These are phyloP conservation scores for Tenthredo amoena DNA, from an alignment of 2,888 invertebrate genomes.

Conservation along the genomic window DNA sequence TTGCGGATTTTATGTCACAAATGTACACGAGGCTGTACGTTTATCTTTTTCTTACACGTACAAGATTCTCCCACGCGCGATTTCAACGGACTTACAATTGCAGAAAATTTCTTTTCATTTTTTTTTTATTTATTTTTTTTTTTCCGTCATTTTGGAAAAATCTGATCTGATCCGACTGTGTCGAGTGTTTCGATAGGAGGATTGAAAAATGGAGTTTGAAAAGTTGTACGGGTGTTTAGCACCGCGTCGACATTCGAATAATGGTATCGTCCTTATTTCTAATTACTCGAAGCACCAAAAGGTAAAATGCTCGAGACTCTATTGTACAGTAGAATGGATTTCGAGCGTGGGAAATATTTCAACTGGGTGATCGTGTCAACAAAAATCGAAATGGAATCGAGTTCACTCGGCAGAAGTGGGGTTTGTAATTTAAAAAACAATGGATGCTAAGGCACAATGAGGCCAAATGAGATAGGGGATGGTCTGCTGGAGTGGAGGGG, in stretches of 20 bases:
- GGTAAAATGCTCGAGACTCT: conserved; percentile 21
- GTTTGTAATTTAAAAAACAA: conserved; percentile 77
- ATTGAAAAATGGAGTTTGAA: neutral
- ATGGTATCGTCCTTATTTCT: conserved; percentile 21
- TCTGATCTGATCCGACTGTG: neutral
- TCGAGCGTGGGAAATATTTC: conserved; percentile 71
- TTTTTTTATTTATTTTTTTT: neutral
- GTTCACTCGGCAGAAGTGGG: conserved; percentile 70
- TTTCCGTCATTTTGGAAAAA: neutral
- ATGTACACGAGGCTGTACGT: neutral
- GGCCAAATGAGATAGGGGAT: conserved; percentile 77
- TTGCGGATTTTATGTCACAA: neutral
- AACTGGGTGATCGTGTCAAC: conserved; percentile 72
- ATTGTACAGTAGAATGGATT: conserved; percentile 61
- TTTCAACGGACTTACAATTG: neutral
- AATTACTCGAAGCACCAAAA: conserved; percentile 40
- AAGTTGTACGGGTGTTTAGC: neutral
- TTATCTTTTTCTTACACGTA: neutral
- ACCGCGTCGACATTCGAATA: conserved; percentile 5
- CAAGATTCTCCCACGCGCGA: neutral
- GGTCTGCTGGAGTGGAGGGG: conserved; percentile 68
- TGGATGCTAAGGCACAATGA: conserved; percentile 76
- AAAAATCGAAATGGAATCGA: conserved; percentile 74
- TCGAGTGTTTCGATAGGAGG: neutral
- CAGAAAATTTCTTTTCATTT: neutral